Evolutionary conservation across 1,140 invertebrate species (phyloP), one percentile per base, ranked within the genome.

Genomic region (Mycetomoellerius zeteki): DNA sequence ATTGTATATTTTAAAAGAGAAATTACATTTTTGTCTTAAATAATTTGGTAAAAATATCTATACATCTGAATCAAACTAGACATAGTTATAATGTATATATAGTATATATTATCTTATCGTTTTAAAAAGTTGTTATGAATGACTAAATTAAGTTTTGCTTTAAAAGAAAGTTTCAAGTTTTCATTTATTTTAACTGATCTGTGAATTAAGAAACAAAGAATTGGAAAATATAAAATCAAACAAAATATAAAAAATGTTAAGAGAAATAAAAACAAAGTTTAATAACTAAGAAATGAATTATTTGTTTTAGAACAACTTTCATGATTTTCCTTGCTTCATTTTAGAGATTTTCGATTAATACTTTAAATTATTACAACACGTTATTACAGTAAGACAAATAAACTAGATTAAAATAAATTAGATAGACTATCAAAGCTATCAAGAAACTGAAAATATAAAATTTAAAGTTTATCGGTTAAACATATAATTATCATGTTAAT

Each of bases 331-430:
- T 16, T 54, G 37, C 8, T 21, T 52, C 16, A 52, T 30, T 73
- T 72, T 19, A 14, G 14, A 10, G n/a, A 56, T 54, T 4, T 50
- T 73, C 27, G 19, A 21, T 73, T 54, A 54, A 54, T 30, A 7
- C 1, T 73, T 73, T n/a, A 65, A 33, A 19, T 30, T 33, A 73
- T n/a, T 30, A 6, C 3, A n/a, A 3, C 47, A 72, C 8, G 14
- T 72, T 73, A 73, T n/a, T 54, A 33, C 4, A 72, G 8, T 1
- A 30, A 14, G 7, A 19, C 16, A 10, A 52, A 72, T 30, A n/a
- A 65, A 72, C 19, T 72, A n/a, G n/a, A n/a, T n/a, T n/a, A 5
- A 52, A 72, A 72, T 12, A 52, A 71, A 5, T 52, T 30, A n/a
- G 16, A 27, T 52, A 30, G 0, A 52, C 14, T 73, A 30, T 43